Conservation (phyloP, 1,140 invertebrate species). For the Mactra quadrangularis region DNA sequence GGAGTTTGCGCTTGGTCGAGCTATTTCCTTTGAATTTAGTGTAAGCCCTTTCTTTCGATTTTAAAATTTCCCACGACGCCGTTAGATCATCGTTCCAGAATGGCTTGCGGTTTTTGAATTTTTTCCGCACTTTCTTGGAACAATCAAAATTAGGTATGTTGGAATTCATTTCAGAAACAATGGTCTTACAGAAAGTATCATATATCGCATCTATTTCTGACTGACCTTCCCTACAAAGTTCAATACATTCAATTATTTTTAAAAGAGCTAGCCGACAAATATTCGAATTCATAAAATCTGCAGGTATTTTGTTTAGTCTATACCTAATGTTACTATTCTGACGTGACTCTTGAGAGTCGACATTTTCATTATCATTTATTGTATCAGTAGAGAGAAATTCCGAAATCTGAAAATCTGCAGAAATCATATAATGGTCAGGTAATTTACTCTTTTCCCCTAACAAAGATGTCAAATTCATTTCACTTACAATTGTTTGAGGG, state of each 20-base stretch:
- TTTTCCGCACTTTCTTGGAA: not conserved
- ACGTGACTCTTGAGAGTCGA: not conserved
- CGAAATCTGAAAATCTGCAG: not conserved
- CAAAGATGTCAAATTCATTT: slow-evolving; percentile 9
- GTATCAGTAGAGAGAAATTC: not conserved
- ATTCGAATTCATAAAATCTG: slow-evolving; percentile 10
- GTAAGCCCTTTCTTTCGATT: slow-evolving; percentile 18
- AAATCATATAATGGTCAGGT: slow-evolving; percentile 46
- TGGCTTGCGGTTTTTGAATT: slow-evolving; percentile 2
- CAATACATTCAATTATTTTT: slow-evolving; percentile 35
- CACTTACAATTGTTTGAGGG: slow-evolving; percentile 24
- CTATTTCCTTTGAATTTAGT: not conserved
- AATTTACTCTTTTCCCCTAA: slow-evolving; percentile 26
- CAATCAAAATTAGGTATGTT: not conserved
- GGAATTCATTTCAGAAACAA: slow-evolving; percentile 28
- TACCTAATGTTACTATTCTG: not conserved
- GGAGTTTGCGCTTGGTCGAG: not conserved
- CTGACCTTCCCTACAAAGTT: slow-evolving; percentile 18
- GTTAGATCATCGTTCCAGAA: slow-evolving; percentile 37
- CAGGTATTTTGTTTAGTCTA: not conserved
- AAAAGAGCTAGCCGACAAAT: slow-evolving; percentile 6
- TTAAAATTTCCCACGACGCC: slow-evolving; percentile 26
- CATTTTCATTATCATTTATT: not conserved
- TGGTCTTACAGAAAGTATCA: slow-evolving; percentile 25
- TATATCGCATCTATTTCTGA: slow-evolving; percentile 45